Base-by-base conservation (phyloP, 2,888 invertebrate species). In the Standfussiana lucernea region DNA sequence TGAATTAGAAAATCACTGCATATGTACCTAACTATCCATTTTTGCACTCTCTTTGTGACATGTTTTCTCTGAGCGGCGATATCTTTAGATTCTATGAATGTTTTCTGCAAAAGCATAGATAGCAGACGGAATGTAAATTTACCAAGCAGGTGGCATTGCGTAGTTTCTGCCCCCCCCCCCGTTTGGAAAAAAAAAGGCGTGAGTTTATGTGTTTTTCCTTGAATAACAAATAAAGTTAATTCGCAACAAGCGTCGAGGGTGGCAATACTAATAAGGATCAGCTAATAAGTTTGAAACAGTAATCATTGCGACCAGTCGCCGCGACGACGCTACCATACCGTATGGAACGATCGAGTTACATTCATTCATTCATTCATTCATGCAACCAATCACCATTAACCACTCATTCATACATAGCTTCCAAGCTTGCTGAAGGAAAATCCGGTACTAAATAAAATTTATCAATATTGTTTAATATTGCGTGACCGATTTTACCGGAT, bases 281-380 rank as follows among this genome's bases (percentile, higher is more conserved):
- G 72, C 37, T 84, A 80, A 84, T 86, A 80, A 80, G 77, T 85
- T 83, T 42, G 73, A 69, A 84, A 71, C 76, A 75, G 85, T 89
- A 92, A 93, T 93, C 91, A 93, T 78, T 47, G 79, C 68, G 83
- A 62, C 77, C 89, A 92, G 82, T 82, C 84, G 75, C 89, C 92
- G 91, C 68, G 88, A 86, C 92, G 88, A 37, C 18, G 45, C 72
- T 64, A 77, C 77, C 86, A 84, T 86, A 77, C 86, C 89, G 84
- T 66, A 86, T 88, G 87, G 88, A 92, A 91, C 83, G 86, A 75
- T 81, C 77, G 71, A 66, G 77, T 80, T 87, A 32, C 80, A 80
- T 74, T 68, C 47, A 85, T 59, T 67, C 80, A 85, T 59, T 67
- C 80, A 80, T 72, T 67, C 45, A 85, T 62, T 62, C 32, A 62